phyloP scores from a whole-genome alignment of 1,140 invertebrate species.

The Cotesia chilonis region DNA sequence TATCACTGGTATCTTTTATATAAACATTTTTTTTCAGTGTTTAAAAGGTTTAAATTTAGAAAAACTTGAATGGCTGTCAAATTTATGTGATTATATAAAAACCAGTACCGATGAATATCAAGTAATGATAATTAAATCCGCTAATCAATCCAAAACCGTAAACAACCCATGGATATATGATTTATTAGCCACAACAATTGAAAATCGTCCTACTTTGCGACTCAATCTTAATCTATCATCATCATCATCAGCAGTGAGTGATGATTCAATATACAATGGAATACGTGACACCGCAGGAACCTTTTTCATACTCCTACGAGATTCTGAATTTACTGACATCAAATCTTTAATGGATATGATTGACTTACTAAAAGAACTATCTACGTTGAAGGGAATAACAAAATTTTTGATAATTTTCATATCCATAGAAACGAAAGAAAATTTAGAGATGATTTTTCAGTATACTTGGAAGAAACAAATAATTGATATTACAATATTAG shows the following conservation, averaged over 20 bases:
- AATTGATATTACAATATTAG: constrained; percentile 33
- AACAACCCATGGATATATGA: constrained; percentile 4
- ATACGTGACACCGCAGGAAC: not conserved
- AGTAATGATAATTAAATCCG: constrained; percentile 12
- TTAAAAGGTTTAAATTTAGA: not conserved
- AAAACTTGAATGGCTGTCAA: not conserved
- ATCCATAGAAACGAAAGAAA: not conserved
- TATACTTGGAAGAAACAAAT: constrained; percentile 34
- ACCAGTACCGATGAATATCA: constrained; percentile 13
- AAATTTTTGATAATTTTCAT: constrained; percentile 26
- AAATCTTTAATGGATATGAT: constrained; percentile 13
- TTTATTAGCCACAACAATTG: not conserved
- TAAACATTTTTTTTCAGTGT: not conserved
- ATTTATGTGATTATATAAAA: constrained; percentile 13
- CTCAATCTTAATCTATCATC: constrained; percentile 12
- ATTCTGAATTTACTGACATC: not conserved
- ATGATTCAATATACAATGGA: not conserved
- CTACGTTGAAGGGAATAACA: not conserved
- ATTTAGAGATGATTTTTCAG: constrained; percentile 17
- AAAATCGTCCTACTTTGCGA: constrained; percentile 6
- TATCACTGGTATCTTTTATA: not conserved
- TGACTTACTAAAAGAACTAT: constrained; percentile 9
- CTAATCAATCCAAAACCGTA: not conserved
- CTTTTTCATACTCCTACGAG: constrained; percentile 21
- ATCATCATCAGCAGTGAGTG: not conserved